Percentiles rank a stretch among this genome's conserved stretches.
Conservation (phyloP, 2,888 invertebrate genomes). For the Ornithoptera priamus region DNA sequence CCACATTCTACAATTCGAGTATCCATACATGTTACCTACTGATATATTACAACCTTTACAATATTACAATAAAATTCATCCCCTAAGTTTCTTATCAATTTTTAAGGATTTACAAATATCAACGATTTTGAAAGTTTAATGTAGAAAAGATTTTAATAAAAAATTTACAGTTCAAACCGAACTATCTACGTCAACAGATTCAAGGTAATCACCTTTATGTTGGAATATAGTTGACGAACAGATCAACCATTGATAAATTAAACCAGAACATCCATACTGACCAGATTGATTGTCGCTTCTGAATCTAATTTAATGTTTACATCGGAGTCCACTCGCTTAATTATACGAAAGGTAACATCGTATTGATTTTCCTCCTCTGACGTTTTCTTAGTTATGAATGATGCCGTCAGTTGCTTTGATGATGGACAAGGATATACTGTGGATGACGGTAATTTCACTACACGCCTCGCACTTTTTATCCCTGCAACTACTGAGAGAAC, state of each 20-base stretch:
- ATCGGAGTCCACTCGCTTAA: not conserved
- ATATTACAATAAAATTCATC: too few relatives aligned
- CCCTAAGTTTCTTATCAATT: not conserved
- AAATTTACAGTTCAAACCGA: not conserved
- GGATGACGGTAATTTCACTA: too few relatives aligned
- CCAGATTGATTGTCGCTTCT: not conserved
- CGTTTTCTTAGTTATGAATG: not conserved
- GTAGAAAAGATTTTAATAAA: not conserved
- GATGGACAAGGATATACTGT: too few relatives aligned
- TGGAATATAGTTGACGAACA: too few relatives aligned
- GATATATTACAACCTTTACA: too few relatives aligned
- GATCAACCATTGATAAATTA: not conserved
- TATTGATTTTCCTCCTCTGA: slow-evolving; percentile 2
- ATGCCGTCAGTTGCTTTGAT: not conserved
- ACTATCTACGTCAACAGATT: too few relatives aligned
- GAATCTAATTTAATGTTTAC: not conserved
- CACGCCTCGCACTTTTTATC: too few relatives aligned
- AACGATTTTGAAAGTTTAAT: not conserved
- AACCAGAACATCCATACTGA: not conserved
- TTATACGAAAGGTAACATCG: not conserved
- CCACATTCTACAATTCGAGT: too few relatives aligned
- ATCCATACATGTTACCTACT: too few relatives aligned
- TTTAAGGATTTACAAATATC: not conserved
- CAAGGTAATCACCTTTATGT: too few relatives aligned
- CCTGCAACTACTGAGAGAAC: too few relatives aligned